Percentiles rank a stretch among this genome's conserved stretches.
These are phyloP conservation scores for Megalops atlanticus DNA, from an alignment of 2,113 vertebrate species.

Conservation along the genomic window DNA sequence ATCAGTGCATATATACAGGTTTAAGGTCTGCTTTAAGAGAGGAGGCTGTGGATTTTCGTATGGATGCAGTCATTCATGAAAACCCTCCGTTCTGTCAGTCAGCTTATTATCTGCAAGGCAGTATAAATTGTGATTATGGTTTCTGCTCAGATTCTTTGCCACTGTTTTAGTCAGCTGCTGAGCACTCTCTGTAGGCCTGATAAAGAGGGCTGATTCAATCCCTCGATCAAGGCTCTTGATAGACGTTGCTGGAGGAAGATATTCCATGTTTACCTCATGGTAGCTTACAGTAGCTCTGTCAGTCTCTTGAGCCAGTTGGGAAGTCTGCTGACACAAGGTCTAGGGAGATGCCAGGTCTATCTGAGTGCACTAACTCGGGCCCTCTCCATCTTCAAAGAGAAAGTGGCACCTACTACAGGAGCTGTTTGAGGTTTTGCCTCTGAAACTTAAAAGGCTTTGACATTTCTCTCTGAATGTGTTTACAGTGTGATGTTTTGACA, in stretches of 20 bases:
- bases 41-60: not conserved
- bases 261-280: not conserved
- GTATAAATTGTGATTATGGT: not conserved
- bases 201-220: not conserved
- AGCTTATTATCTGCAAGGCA: not conserved
- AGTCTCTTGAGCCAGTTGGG: not conserved
- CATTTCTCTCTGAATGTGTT: not conserved
- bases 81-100: not conserved
- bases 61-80: not conserved
- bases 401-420: too few relatives aligned
- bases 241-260: not conserved
- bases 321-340: too few relatives aligned
- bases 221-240: not conserved
- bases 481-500: not conserved
- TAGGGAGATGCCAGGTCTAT: too few relatives aligned
- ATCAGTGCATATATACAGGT: not conserved
- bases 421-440: not conserved
- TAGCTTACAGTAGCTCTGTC: not conserved
- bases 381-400: too few relatives aligned
- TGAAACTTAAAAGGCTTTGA: not conserved
- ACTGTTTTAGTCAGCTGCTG: not conserved
- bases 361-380: too few relatives aligned
- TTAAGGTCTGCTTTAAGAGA: not conserved
- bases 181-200: too few relatives aligned
- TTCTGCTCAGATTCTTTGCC: not conserved